Conservation (phyloP, 2,113 vertebrate genomes). For the Columbina picui region DNA sequence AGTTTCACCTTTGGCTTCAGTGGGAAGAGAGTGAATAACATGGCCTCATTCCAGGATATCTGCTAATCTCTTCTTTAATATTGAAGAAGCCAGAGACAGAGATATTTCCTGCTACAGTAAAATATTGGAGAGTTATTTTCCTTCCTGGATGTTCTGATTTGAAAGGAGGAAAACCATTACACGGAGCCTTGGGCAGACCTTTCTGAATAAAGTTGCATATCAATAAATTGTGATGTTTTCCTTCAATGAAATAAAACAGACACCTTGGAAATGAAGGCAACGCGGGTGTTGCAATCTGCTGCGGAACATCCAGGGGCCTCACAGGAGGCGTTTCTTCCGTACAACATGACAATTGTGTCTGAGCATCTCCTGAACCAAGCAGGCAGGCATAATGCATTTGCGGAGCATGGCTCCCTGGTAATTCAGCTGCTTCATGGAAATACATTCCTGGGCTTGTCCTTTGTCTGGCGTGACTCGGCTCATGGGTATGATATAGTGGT, state of each 20-base stretch:
- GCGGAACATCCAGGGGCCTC: slow-evolving; percentile 10
- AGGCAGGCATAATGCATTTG: not conserved
- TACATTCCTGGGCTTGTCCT: slow-evolving; percentile 29
- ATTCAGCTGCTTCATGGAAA: slow-evolving; percentile 23
- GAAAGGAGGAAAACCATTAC: slow-evolving; percentile 38
- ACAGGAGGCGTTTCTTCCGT: not conserved
- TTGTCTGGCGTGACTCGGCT: slow-evolving; percentile 16
- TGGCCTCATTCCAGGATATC: slow-evolving; percentile 50
- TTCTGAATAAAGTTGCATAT: not conserved
- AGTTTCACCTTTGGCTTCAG: slow-evolving; percentile 52
- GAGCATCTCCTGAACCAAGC: slow-evolving; percentile 20
- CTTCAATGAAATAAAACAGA: slow-evolving; percentile 54
- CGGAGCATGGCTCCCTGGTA: not conserved
- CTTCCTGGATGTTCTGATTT: slow-evolving; percentile 41
- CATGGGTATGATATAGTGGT: slow-evolving; percentile 26
- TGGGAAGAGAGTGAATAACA: slow-evolving; percentile 25
- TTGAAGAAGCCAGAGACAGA: slow-evolving; percentile 47
- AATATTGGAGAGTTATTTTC: slow-evolving; percentile 47
- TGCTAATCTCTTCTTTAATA: slow-evolving; percentile 63
- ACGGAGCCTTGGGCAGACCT: slow-evolving; percentile 7
- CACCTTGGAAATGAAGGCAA: slow-evolving; percentile 38
- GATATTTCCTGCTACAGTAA: slow-evolving; percentile 47
- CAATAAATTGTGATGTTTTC: slow-evolving; percentile 22
- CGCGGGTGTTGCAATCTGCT: not conserved
- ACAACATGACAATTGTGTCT: slow-evolving; percentile 3